These are phyloP conservation scores for Meandrina meandrites DNA, from an alignment of 92 coral and sea anemone genomes.

Conservation along the genomic window DNA sequence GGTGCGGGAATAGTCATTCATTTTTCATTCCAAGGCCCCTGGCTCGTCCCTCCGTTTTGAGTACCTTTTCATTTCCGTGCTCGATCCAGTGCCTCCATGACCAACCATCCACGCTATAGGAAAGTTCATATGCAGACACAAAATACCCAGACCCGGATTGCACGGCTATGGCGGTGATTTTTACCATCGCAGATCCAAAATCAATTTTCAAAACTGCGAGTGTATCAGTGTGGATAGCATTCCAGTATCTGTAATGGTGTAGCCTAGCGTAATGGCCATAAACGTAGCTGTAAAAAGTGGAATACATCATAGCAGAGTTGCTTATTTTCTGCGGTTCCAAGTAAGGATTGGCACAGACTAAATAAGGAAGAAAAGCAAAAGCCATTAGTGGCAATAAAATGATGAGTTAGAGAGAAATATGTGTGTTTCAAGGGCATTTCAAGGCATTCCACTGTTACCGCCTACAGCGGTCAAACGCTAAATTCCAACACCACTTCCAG, in stretches of 20 bases:
- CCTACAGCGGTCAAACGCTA: too few relatives aligned
- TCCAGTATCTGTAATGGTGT: neutral
- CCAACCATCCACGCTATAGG: conserved; percentile 23
- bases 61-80: neutral
- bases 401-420: too few relatives aligned
- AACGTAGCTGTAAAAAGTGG: neutral
- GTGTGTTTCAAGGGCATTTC: too few relatives aligned
- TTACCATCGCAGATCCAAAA: neutral
- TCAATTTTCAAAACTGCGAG: conserved; percentile 16
- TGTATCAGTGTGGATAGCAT: neutral
- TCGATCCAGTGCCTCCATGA: conserved; percentile 13
- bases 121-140: neutral
- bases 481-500: too few relatives aligned
- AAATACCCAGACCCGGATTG: neutral
- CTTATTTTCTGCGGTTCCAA: neutral
- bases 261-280: neutral
- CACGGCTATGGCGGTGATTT: conserved; percentile 4
- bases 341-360: neutral
- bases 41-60: neutral
- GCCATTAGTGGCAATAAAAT: neutral
- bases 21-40: neutral
- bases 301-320: neutral
- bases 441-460: too few relatives aligned
- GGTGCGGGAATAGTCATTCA: neutral
- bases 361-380: neutral